Evolutionary conservation across 2,797 vertebrate genomes (phyloP).

Genomic region (Semaprochilodus insignis): DNA sequence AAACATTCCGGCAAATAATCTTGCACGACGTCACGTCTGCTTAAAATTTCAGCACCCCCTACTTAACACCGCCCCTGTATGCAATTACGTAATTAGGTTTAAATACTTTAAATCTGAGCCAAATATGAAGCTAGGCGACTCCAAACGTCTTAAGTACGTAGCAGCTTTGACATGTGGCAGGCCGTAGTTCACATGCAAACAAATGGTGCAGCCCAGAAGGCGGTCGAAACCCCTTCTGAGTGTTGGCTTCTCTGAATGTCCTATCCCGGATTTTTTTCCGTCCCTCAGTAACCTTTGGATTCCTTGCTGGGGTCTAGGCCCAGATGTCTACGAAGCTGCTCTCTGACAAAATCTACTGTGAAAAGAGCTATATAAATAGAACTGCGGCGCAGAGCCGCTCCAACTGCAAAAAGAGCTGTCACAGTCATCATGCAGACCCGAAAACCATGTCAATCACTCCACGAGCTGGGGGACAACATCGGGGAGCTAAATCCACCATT

Average conservation of each 20-base stretch:
- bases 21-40: no score
- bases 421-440: not conserved
- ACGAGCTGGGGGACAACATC: not conserved
- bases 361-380: constrained; percentile 21
- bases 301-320: constrained; percentile 17
- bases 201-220: constrained; percentile 41
- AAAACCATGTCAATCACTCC: constrained; percentile 7
- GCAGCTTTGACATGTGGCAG: constrained; percentile 27
- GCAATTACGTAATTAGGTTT: no score
- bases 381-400: constrained; percentile 1
- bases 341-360: constrained; percentile 21
- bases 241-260: constrained; percentile 5
- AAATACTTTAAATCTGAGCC: no score
- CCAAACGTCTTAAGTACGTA: not conserved
- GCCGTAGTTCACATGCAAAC: constrained; percentile 32
- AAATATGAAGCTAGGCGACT: not conserved
- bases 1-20: no score
- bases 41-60: no score
- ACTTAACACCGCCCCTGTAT: no score
- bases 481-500: not conserved
- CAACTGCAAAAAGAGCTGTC: constrained; percentile 11
- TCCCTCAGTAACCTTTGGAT: constrained; percentile 38
- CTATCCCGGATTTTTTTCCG: constrained; percentile 12
- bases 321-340: constrained; percentile 36
- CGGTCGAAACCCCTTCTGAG: constrained; percentile 13